phyloP scores from a whole-genome alignment of 2,888 invertebrate genomes.

The Ochlodes sylvanus region DNA sequence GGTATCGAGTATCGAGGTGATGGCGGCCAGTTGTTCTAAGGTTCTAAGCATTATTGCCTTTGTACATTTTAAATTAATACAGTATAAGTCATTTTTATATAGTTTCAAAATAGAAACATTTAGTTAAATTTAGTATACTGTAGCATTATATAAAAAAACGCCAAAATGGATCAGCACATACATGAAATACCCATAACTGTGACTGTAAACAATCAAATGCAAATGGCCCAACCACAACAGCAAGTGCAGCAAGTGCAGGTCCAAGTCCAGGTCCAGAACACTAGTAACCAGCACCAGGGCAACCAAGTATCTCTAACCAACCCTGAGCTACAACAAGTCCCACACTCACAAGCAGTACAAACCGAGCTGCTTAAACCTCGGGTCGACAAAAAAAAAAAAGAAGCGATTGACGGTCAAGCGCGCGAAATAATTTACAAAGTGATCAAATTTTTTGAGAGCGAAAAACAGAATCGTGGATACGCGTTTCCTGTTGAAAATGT shows the following conservation, averaged over 20 bases:
- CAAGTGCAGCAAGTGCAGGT: slow-evolving; percentile 11
- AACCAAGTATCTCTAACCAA: slow-evolving; percentile 31
- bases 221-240: slow-evolving; percentile 31
- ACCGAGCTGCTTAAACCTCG: slow-evolving; percentile 54
- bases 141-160: not conserved
- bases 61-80: not conserved
- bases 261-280: slow-evolving; percentile 24
- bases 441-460: slow-evolving; percentile 79
- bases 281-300: not conserved
- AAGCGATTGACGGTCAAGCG: slow-evolving; percentile 78
- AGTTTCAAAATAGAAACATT: not conserved
- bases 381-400: slow-evolving; percentile 73
- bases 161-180: slow-evolving; percentile 46
- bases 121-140: not conserved
- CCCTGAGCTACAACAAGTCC: slow-evolving; percentile 38
- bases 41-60: not conserved
- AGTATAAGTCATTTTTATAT: not conserved
- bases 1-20: not conserved
- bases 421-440: slow-evolving; percentile 78
- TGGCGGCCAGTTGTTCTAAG: slow-evolving; percentile 20
- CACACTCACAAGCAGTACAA: slow-evolving; percentile 42
- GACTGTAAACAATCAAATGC: slow-evolving; percentile 39
- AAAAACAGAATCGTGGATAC: slow-evolving; percentile 78
- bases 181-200: slow-evolving; percentile 44
- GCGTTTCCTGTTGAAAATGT: slow-evolving; percentile 79